These are phyloP conservation scores for Cataglyphis altisquamis DNA, from an alignment of 2,888 invertebrate species.

Conservation along the genomic window DNA sequence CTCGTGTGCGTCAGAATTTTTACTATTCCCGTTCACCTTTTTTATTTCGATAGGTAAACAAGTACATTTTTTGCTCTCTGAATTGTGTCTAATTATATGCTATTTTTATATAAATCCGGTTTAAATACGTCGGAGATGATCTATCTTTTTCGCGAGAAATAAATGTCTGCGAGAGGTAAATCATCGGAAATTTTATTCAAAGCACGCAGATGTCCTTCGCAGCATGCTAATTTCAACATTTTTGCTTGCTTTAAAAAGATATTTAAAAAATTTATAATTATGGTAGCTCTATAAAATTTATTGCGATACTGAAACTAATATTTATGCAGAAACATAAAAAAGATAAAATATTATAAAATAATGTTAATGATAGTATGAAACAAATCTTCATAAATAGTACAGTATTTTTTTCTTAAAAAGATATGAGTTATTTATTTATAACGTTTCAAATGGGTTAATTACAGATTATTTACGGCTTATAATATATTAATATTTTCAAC, in stretches of 20 bases:
- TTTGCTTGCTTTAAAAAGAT: neutral
- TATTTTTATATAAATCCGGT: conserved; percentile 5
- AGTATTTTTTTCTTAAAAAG: neutral
- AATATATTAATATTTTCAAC: neutral
- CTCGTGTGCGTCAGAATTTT: neutral
- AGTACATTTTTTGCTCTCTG: neutral
- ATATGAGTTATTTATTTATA: neutral
- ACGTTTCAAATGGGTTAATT: neutral
- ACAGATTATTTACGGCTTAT: neutral
- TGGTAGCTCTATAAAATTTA: neutral
- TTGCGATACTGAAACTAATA: conserved; percentile 15
- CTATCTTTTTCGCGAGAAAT: conserved; percentile 14
- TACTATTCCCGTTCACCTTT: neutral
- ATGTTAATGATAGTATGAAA: neutral
- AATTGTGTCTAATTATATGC: neutral
- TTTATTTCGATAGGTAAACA: neutral
- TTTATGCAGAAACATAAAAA: neutral
- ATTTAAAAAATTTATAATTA: conserved; percentile 14
- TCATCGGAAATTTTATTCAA: conserved; percentile 23
- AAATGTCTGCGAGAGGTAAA: conserved; percentile 20
- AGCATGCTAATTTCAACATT: conserved; percentile 40
- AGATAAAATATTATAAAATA: neutral
- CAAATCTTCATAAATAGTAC: neutral
- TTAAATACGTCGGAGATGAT: neutral
- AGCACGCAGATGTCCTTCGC: conserved; percentile 10